Percentiles rank a stretch among this genome's conserved stretches.
Conservation (phyloP, 92 coral and sea anemone species). For the Parazoanthus atlanticus region DNA sequence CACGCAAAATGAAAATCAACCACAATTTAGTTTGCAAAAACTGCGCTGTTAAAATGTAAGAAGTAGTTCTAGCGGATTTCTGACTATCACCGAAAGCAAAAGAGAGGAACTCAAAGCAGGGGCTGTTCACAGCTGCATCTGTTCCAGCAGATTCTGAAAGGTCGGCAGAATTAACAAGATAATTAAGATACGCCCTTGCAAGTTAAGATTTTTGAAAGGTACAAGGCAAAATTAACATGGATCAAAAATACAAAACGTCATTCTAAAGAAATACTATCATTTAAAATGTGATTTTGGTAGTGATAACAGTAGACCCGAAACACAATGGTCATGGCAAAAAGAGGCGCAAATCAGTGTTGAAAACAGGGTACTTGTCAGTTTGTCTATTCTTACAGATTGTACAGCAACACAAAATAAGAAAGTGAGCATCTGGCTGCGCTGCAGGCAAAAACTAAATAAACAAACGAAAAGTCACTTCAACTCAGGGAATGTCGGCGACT, state of each 20-base stretch:
- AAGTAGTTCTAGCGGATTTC: too few species aligned
- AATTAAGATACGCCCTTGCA: not conserved
- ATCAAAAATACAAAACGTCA: too few species aligned
- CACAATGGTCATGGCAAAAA: too few species aligned
- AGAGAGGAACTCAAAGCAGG: not conserved
- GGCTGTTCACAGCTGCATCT: not conserved
- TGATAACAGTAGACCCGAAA: too few species aligned
- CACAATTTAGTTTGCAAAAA: conserved; percentile 4
- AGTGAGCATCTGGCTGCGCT: not conserved
- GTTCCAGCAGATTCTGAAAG: not conserved
- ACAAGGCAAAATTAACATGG: too few species aligned
- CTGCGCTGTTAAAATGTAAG: not conserved
- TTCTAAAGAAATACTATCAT: too few species aligned
- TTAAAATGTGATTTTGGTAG: too few species aligned
- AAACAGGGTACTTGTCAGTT: too few species aligned
- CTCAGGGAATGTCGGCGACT: not conserved
- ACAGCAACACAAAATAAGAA: not conserved
- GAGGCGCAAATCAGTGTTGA: too few species aligned
- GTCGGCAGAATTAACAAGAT: not conserved
- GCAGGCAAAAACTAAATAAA: not conserved
- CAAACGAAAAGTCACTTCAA: not conserved
- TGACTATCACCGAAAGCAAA: not conserved
- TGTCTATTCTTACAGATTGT: too few species aligned
- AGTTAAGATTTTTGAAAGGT: too few species aligned
- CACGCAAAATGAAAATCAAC: conserved; percentile 4